Percentiles rank a stretch among this genome's conserved stretches.
Conservation (phyloP, 2,797 vertebrate species). For the Xenentodon cancila region DNA sequence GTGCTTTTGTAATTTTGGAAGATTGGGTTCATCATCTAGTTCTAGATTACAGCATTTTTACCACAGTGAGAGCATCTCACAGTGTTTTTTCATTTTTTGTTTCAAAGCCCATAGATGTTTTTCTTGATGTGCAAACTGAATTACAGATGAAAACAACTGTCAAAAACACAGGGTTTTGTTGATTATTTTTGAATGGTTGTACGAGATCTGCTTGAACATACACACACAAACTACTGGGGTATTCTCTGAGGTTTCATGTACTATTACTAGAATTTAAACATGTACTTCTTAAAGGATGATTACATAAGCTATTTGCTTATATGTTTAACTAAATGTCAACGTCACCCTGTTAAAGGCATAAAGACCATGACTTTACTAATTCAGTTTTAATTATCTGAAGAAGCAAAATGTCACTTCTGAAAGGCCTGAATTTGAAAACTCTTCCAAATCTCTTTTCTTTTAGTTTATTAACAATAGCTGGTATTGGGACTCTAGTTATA, state of each 20-base stretch:
- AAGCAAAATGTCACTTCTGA: background rate
- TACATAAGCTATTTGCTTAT: background rate
- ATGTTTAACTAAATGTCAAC: background rate
- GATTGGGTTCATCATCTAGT: slow-evolving; percentile 27
- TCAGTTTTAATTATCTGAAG: background rate
- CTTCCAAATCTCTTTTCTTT: background rate
- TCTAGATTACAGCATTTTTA: slow-evolving; percentile 30
- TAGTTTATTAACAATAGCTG: background rate
- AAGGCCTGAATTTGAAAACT: background rate
- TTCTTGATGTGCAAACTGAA: slow-evolving; percentile 24
- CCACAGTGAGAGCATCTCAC: slow-evolving; percentile 4
- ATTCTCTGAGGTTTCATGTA: background rate
- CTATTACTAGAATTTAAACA: too few relatives aligned
- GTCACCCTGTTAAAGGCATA: background rate
- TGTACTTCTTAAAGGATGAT: too few relatives aligned
- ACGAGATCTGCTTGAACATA: slow-evolving; percentile 12
- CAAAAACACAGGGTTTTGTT: slow-evolving; percentile 31
- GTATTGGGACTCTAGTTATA: too few relatives aligned
- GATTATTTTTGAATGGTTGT: slow-evolving; percentile 18
- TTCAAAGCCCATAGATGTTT: slow-evolving; percentile 28
- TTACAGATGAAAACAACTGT: slow-evolving; percentile 30
- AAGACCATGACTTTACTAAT: background rate
- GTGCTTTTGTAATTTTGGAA: slow-evolving; percentile 18
- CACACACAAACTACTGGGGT: background rate
- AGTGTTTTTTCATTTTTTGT: too few relatives aligned